Base-by-base conservation (phyloP, 2,888 invertebrate genomes). In the Urechis unicinctus region DNA sequence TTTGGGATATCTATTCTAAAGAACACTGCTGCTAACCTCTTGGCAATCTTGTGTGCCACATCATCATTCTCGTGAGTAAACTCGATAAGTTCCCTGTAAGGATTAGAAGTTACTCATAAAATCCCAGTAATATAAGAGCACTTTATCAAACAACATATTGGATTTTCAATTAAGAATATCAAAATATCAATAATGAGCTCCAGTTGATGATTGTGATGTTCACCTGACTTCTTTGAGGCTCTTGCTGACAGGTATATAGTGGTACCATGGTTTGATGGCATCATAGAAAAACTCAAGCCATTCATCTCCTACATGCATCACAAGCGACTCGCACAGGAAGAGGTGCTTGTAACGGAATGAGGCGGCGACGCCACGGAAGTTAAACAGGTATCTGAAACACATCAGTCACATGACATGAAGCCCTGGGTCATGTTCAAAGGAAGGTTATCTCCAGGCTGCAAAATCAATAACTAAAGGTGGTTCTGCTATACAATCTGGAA, bases 321-420 rank as follows among this genome's bases (percentile, higher is more conserved):
- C 90, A 42, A 95, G 78, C 0, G 94, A 94, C 67, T 87, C 86
- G 74, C 96, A 97, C 0, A 96, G 80, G 70, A 96, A 91, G 44
- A 97, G 82, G 80, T 96, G 95, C 75, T 95, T 95, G 53, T 94
- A 85, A n/a, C 96, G 84, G 73, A 97, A 97, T 77, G 94, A 95
- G 9, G 96, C 96, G 2, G 96, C 95, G 0, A 97, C 95, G 1
- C 96, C 96, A 63, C 95, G 85, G 74, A 91, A 96, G 81, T 97
- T 97, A 74, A 96, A 95, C 43, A 96, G 81, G 77, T 91, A 96
- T 78, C 91, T 92, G 67, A 24, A 28, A 22, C 5, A 30, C 24
- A 53, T 6, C 26, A 26, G 24, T 21, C 45, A 13, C 17, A 36
- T 36, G 36, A 13, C 17, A 13, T 9, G 17, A 36, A 13, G n/a